Percentiles rank a stretch among this genome's conserved stretches.
Conservation (phyloP, 2,797 vertebrate species). For the Ceyx erithaca region DNA sequence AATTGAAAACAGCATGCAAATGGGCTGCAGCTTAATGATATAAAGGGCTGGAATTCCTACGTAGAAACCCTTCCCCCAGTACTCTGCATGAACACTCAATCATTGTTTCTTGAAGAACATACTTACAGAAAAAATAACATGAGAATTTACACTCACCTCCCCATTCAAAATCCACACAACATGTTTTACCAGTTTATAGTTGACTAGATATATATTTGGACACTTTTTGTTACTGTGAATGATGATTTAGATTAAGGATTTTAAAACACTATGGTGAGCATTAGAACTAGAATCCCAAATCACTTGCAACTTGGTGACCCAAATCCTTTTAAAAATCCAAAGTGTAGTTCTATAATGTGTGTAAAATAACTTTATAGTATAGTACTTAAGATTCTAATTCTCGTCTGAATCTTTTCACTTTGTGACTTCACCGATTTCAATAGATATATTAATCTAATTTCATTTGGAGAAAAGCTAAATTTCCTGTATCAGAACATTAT, state of each 20-base stretch:
- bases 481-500: background rate
- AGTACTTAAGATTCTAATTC: background rate
- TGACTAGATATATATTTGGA: background rate
- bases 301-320: background rate
- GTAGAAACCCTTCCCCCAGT: background rate
- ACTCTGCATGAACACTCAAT: background rate
- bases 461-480: background rate
- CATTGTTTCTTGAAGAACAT: background rate
- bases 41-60: background rate
- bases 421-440: background rate
- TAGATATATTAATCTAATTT: background rate
- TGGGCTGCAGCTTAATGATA: background rate
- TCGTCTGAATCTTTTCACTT: background rate
- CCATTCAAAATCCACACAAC: background rate
- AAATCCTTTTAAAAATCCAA: background rate
- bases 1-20: background rate
- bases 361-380: background rate
- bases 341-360: accelerated
- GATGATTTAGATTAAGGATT: background rate
- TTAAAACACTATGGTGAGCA: background rate
- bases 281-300: background rate
- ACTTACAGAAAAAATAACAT: background rate
- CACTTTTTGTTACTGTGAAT: background rate
- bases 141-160: background rate
- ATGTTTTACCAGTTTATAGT: background rate